Evolutionary conservation across 1,140 invertebrate genomes (phyloP), one percentile per base, ranked within the genome.

Genomic region (Drosophila grimshawi): DNA sequence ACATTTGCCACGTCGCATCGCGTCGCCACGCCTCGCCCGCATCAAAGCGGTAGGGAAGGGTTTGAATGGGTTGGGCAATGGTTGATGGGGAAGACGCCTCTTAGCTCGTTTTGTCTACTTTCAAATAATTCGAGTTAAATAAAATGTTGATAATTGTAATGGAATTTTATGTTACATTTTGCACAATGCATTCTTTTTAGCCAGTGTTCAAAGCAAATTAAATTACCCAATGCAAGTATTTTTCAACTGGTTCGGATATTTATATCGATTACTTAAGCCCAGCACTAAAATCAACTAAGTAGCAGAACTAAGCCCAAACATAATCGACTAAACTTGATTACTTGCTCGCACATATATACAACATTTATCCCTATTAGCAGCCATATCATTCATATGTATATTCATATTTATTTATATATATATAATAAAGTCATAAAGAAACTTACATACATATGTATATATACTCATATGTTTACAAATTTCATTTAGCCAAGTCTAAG

Each of bases 71-170:
- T 3, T 39, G 5, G 39, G 2, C 30, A 1, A 27, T 10, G 33
- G 3, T 19, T 2, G 11, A 10, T 35, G 0, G 39, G 10, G 2
- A 8, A 3, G 7, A 19, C 1, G 39, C 27, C 48, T 68, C 78
- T 67, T 67, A 70, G 68, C 67, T 78, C 62, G 74, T 73, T 71
- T 60, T 60, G 55, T 74, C 49, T 65, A 2, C 69, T 81, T 74
- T 81, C 64, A 70, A 85, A 81, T 86, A 67, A 86, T 80, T 73
- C 57, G 59, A 73, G 55, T 85, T 77, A 49, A 81, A 76, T 78
- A 72, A 86, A 85, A 86, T 86, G 78, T 82, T 79, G 77, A 79
- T 86, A 88, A 86, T 86, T 86, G 83, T 77, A 88, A 88, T 88
- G 82, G 80, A 88, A 86, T 67, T 86, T 72, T 76, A 71, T 79